Percentiles rank a stretch among this genome's conserved stretches.
These are phyloP conservation scores for Tiliqua scincoides DNA, from an alignment of 2,113 vertebrate species.

Conservation along the genomic window DNA sequence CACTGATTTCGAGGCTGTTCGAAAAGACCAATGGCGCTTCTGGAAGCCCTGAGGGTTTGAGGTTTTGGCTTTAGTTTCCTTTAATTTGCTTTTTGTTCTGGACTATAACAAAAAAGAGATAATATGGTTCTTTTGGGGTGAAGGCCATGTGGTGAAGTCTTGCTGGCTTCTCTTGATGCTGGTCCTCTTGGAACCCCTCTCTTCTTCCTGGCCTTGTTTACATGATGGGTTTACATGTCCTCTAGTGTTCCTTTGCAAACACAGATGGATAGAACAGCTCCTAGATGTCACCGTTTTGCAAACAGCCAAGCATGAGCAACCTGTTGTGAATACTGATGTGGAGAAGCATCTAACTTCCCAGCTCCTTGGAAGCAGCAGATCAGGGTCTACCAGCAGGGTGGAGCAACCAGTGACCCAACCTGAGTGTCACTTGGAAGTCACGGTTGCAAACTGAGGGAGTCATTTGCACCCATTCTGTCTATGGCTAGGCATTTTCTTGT, in stretches of 20 bases:
- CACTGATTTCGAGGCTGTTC: background rate
- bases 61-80: rapidly evolving
- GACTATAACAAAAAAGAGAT: background rate
- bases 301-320: background rate
- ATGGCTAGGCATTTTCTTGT: too few relatives aligned
- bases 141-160: background rate
- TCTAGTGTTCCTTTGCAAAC: background rate
- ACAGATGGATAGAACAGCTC: background rate
- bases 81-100: background rate
- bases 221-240: background rate
- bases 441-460: too few relatives aligned
- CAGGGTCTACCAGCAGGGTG: background rate
- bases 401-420: background rate
- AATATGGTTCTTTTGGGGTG: background rate
- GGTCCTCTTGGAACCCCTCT: background rate
- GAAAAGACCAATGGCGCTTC: constrained; percentile 23
- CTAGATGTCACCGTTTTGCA: background rate
- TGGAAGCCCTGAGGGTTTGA: background rate
- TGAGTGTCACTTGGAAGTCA: background rate
- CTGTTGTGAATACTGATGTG: background rate
- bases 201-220: background rate
- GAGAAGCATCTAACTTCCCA: too few relatives aligned
- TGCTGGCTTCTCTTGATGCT: background rate
- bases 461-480: too few relatives aligned
- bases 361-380: background rate